A percentile compares a stretch with the other conserved stretches of the same genome.
Conservation (phyloP, 2,797 vertebrate genomes). For the Huso huso region DNA sequence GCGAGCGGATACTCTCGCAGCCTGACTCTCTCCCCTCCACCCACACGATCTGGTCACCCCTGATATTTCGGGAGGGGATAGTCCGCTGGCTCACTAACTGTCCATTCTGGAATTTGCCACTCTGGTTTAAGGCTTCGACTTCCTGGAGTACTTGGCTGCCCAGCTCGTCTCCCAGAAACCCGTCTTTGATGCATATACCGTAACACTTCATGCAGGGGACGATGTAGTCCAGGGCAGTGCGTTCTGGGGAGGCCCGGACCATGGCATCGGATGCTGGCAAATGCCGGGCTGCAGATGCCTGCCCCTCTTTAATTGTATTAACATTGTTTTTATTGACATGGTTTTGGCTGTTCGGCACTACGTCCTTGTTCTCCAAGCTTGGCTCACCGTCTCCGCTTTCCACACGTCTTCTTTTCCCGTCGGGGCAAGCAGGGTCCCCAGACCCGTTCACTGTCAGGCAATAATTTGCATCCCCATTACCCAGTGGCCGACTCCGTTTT, state of each 20-base stretch:
- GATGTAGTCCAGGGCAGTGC: conserved; percentile 68
- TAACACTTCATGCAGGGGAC: conserved; percentile 78
- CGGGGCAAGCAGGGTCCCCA: conserved; percentile 16
- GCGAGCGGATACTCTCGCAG: conserved; percentile 62
- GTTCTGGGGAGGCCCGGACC: conserved; percentile 48
- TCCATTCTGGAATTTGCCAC: conserved; percentile 70
- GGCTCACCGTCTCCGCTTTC: conserved; percentile 27
- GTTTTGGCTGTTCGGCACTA: conserved; percentile 28
- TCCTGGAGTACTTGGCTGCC: conserved; percentile 65
- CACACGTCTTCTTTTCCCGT: conserved; percentile 48
- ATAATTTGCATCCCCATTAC: conserved; percentile 35
- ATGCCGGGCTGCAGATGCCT: conserved; percentile 15
- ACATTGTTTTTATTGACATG: conserved; percentile 15
- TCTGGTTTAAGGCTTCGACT: conserved; percentile 64
- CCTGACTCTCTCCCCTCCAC: conserved; percentile 72
- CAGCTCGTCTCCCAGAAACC: conserved; percentile 63
- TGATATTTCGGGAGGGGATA: conserved; percentile 71
- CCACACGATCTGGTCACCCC: conserved; percentile 85
- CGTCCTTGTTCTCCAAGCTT: conserved; percentile 34
- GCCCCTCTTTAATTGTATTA: conserved; percentile 7
- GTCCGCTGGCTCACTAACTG: conserved; percentile 77
- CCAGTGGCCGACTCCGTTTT: conserved; percentile 23
- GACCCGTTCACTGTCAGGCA: conserved; percentile 25
- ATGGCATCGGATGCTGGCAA: conserved; percentile 10
- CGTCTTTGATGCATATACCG: conserved; percentile 79